These are phyloP conservation scores for Odontophorus gujanensis DNA, from an alignment of 2,113 vertebrate genomes.

Conservation along the genomic window DNA sequence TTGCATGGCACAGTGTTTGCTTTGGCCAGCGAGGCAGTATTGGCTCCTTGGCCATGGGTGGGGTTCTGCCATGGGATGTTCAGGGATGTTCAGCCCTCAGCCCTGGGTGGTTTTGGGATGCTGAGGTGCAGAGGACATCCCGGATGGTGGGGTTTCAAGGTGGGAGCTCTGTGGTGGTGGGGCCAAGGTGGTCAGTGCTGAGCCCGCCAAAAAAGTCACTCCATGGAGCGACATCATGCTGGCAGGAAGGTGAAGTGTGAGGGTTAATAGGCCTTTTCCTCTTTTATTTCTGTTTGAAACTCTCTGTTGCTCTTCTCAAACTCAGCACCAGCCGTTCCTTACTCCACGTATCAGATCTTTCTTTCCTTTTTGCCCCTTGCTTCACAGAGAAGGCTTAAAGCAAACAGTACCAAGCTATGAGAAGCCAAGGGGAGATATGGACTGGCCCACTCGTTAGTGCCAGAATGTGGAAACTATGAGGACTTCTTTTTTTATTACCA, in stretches of 20 bases:
- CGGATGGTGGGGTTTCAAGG: accelerated
- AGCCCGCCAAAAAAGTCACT: constrained; percentile 16
- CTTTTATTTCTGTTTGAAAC: constrained; percentile 67
- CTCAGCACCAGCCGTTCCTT: constrained; percentile 35
- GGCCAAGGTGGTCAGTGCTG: background rate
- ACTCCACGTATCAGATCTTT: constrained; percentile 24
- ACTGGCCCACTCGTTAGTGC: constrained; percentile 68
- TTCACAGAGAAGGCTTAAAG: constrained; percentile 70
- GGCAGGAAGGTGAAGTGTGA: background rate
- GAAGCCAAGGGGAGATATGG: constrained; percentile 76
- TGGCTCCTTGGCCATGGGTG: accelerated
- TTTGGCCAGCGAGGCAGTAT: background rate
- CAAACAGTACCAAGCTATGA: constrained; percentile 80
- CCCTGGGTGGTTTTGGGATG: accelerated
- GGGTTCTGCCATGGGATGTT: background rate
- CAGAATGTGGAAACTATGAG: constrained; percentile 83
- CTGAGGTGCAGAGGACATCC: accelerated
- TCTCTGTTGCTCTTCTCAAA: constrained; percentile 64
- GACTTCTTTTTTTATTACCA: constrained; percentile 77
- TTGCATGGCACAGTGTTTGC: constrained; percentile 33
- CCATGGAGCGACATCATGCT: background rate
- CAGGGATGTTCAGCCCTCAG: accelerated
- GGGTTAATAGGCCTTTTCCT: constrained; percentile 65
- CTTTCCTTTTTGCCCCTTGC: constrained; percentile 53
- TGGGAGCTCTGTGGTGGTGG: accelerated